Evolutionary conservation across 2,888 invertebrate species (phyloP), one percentile per base, ranked within the genome.

Genomic region (Synergus umbraculus): DNA sequence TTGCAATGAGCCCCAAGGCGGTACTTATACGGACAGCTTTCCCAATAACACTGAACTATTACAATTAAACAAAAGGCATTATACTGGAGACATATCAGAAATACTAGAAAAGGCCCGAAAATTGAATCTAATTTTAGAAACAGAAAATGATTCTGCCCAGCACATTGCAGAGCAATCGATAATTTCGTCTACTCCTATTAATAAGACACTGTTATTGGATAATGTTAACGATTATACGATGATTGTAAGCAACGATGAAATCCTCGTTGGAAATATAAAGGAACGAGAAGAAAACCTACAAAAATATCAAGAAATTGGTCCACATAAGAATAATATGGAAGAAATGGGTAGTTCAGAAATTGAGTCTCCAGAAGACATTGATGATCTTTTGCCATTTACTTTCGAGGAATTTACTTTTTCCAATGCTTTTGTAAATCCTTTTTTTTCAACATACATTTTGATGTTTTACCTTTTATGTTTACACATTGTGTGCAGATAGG

Each of bases 231-330:
- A 85, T 82, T 83, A 84, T 18, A 12, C 67, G 9, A 73, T 78
- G 64, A 49, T 82, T n/a, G 46, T 66, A 13, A 49, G n/a, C n/a
- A 10, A 73, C 12, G 13, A 63, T n/a, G 77, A 83, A 29, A 79
- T 79, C 29, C 10, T 44, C 29, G 4, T 54, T 1, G 54, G 37
- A 37, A 54, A 54, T 37, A 78, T 82, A 3, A 84, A 83, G 44
- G 80, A 82, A 49, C 66, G 82, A 12, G 86, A 80, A 15, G 78
- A 84, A 66, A 82, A 60, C 81, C 76, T 85, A 67, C 79, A 76
- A 9, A 84, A 82, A 64, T 87, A 86, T 78, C 78, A 85, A 49
- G 85, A 88, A 79, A 85, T 87, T 77, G 87, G 85, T 37, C n/a
- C 29, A 18, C 37, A 73, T 10, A 73, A 15, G 15, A 37, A 63